Percentiles rank a stretch among this genome's conserved stretches.
phyloP scores from a whole-genome alignment of 2,113 vertebrate genomes.

The Tachysurus vachellii region DNA sequence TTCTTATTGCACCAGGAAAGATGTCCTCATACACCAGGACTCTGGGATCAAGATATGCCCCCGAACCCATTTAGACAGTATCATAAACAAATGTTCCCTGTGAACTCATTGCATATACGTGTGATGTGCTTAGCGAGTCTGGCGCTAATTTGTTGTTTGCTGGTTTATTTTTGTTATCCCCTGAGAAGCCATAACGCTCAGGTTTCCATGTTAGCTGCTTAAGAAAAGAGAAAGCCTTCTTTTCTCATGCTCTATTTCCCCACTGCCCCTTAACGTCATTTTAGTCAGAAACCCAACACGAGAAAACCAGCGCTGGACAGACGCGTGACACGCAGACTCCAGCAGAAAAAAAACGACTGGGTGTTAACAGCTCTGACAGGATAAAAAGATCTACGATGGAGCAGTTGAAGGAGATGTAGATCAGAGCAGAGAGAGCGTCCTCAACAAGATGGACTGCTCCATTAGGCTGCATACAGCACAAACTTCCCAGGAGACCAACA shows the following conservation, averaged over 20 bases:
- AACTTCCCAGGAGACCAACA: conserved; percentile 1
- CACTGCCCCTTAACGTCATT: not conserved
- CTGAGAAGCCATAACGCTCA: not conserved
- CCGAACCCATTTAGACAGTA: not conserved
- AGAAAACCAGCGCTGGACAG: not conserved
- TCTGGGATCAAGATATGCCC: too few relatives aligned
- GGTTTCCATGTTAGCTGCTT: not conserved
- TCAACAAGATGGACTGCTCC: conserved; percentile 2
- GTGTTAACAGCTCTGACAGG: conserved; percentile 1
- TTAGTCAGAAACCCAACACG: not conserved
- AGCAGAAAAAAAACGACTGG: not conserved
- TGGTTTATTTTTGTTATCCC: not conserved
- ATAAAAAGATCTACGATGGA: not conserved
- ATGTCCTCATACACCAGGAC: too few relatives aligned
- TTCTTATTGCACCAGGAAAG: too few relatives aligned
- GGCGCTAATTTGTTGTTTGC: not conserved
- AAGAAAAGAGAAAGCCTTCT: not conserved
- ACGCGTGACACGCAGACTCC: not conserved
- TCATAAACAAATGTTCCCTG: not conserved
- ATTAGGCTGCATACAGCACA: conserved; percentile 8
- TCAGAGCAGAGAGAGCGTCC: not conserved
- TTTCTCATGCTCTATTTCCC: not conserved
- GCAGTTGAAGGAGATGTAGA: not conserved
- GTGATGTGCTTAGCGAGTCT: not conserved
- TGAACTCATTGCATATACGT: not conserved